A percentile compares a stretch with the other conserved stretches of the same genome.
These are phyloP conservation scores for Nebria salina DNA, from an alignment of 2,888 invertebrate species.

Conservation along the genomic window DNA sequence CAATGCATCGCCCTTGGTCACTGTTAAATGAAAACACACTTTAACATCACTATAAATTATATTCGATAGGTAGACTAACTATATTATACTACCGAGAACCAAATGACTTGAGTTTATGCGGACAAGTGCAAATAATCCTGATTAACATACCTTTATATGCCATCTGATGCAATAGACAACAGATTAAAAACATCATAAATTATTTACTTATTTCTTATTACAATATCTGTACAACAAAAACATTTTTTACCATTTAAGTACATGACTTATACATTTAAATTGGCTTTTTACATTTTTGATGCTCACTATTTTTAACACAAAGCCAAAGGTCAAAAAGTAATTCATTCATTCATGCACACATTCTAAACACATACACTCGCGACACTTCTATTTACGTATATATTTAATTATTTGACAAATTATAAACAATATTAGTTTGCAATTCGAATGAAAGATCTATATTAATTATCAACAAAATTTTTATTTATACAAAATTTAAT, in stretches of 20 bases:
- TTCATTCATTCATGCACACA: too few relatives aligned
- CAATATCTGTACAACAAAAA: not conserved
- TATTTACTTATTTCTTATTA: not conserved
- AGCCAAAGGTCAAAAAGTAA: not conserved
- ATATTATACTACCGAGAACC: not conserved
- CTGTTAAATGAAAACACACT: constrained; percentile 41
- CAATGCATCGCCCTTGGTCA: constrained; percentile 35
- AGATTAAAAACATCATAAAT: not conserved
- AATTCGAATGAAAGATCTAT: too few relatives aligned
- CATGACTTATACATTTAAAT: not conserved
- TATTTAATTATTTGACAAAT: too few relatives aligned
- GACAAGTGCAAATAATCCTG: not conserved
- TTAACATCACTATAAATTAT: constrained; percentile 39
- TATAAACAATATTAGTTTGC: too few relatives aligned
- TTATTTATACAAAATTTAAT: too few relatives aligned
- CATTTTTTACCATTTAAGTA: not conserved
- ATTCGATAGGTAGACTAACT: constrained; percentile 18
- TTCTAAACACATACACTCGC: too few relatives aligned
- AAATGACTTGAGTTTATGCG: not conserved
- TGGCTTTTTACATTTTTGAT: not conserved
- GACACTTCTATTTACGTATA: too few relatives aligned
- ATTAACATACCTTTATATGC: not conserved
- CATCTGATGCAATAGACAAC: not conserved
- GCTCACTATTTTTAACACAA: not conserved
- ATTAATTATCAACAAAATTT: too few relatives aligned